phyloP scores from a whole-genome alignment of 2,797 vertebrate species.

The Liasis olivaceus region DNA sequence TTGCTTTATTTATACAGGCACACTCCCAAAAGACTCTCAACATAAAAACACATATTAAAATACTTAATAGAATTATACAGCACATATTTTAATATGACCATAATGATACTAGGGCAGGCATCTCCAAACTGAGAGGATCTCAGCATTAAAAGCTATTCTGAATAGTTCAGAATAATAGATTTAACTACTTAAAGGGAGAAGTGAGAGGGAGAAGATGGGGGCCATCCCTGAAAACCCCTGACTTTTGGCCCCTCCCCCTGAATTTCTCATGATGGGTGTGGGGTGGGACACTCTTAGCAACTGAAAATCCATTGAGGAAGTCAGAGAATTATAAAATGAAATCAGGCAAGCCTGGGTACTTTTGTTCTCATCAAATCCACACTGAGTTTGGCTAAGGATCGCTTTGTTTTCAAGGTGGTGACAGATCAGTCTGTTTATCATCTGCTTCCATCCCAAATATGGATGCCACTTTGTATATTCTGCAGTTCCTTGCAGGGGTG shows the following conservation, averaged over 20 bases:
- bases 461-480: neutral
- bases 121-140: neutral
- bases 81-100: neutral
- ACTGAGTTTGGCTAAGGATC: neutral
- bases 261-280: neutral
- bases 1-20: neutral
- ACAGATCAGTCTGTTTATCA: neutral
- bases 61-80: neutral
- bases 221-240: neutral
- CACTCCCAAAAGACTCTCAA: neutral
- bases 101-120: neutral
- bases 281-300: neutral
- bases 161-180: neutral
- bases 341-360: neutral
- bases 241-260: neutral
- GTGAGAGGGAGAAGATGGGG: neutral
- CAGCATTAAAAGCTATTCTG: neutral
- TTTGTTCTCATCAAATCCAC: neutral
- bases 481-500: neutral
- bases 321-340: neutral
- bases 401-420: neutral
- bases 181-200: neutral
- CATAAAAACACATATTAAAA: neutral
- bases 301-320: neutral
- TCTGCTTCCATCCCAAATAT: neutral